Conservation (phyloP, 2,113 vertebrate genomes). For the Brachyhypopomus occidentalis region DNA sequence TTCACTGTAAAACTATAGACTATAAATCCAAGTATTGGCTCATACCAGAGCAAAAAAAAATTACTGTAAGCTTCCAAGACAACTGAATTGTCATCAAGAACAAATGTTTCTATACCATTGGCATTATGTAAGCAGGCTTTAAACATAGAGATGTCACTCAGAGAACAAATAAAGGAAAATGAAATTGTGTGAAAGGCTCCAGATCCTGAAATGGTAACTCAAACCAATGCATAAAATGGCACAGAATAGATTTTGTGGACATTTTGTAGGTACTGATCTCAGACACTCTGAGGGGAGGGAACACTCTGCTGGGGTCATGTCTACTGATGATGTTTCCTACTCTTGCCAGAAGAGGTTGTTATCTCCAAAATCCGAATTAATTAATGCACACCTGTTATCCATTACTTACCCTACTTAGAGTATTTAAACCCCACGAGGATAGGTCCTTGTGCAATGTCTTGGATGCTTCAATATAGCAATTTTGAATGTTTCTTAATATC, state of each 20-base stretch:
- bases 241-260: not conserved
- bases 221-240: not conserved
- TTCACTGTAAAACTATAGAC: not conserved
- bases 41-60: not conserved
- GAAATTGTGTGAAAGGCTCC: not conserved
- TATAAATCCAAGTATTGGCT: not conserved
- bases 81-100: not conserved
- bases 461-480: too few species aligned
- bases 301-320: too few species aligned
- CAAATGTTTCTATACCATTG: not conserved
- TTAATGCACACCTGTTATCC: too few species aligned
- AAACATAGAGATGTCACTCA: not conserved
- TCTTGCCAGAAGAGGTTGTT: too few species aligned
- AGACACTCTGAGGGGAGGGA: not conserved
- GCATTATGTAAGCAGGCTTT: not conserved
- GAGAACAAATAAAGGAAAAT: not conserved
- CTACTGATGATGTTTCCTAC: too few species aligned
- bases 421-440: too few species aligned
- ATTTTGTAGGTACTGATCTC: not conserved
- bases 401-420: too few species aligned
- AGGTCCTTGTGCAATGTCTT: too few species aligned
- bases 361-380: too few species aligned
- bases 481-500: too few species aligned
- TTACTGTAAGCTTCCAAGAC: not conserved
- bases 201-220: not conserved